Evolutionary conservation across 2,888 invertebrate genomes (phyloP).

Genomic region (Coelopa pilipes): DNA sequence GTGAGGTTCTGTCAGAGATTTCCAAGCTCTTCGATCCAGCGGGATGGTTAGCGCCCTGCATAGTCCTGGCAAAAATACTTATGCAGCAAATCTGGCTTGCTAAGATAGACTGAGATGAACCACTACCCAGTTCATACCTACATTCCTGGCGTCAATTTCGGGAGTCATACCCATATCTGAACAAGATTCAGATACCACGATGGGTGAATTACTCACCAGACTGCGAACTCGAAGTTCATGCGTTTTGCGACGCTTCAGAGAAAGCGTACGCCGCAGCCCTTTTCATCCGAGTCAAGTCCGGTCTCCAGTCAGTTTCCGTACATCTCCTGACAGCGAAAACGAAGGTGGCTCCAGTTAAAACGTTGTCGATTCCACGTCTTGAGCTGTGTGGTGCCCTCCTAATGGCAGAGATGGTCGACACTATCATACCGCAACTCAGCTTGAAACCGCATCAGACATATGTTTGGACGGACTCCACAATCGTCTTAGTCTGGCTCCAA

Average conservation of each 20-base stretch:
- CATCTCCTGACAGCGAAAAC: constrained; percentile 35
- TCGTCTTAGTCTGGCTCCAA: constrained; percentile 34
- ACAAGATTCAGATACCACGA: constrained; percentile 29
- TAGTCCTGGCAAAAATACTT: constrained; percentile 9
- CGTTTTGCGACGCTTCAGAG: constrained; percentile 37
- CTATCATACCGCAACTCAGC: constrained; percentile 22
- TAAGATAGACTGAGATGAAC: constrained; percentile 11
- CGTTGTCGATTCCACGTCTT: constrained; percentile 23
- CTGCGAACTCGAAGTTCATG: constrained; percentile 13
- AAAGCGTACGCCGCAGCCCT: constrained; percentile 25
- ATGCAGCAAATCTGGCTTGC: constrained; percentile 24
- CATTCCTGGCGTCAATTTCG: neutral
- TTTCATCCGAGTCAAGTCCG: constrained; percentile 24
- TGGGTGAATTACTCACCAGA: constrained; percentile 27
- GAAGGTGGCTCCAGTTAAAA: constrained; percentile 34
- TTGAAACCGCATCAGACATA: constrained; percentile 12
- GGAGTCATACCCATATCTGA: constrained; percentile 6
- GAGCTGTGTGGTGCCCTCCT: constrained; percentile 35
- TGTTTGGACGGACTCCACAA: constrained; percentile 36
- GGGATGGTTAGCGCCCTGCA: constrained; percentile 19
- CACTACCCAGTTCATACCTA: neutral
- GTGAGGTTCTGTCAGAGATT: constrained; percentile 22
- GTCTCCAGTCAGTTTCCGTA: neutral
- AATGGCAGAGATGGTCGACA: constrained; percentile 17
- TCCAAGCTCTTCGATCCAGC: constrained; percentile 23